phyloP scores from a whole-genome alignment of 23 tunicate species.

The Diplosoma virens region DNA sequence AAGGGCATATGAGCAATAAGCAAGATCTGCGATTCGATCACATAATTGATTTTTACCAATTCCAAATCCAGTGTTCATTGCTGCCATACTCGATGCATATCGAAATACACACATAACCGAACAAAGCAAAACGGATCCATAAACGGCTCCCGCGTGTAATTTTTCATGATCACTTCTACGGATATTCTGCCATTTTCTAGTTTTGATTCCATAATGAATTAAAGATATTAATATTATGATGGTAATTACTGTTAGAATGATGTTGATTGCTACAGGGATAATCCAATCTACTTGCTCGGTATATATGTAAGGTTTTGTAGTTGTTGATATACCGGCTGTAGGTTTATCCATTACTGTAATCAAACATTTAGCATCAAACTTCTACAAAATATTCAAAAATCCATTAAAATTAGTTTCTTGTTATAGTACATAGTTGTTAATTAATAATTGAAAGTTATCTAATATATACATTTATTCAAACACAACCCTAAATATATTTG shows the following conservation, averaged over 20 bases:
- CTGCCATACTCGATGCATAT: background rate
- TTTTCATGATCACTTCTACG: background rate
- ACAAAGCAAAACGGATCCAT: slow-evolving; percentile 33
- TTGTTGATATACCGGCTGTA: no score
- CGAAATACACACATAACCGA: slow-evolving; percentile 33
- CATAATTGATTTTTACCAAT: slow-evolving; percentile 6
- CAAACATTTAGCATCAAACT: no score
- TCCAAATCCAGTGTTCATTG: slow-evolving; percentile 33
- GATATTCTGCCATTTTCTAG: slow-evolving; percentile 36
- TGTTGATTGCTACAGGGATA: slow-evolving; percentile 21
- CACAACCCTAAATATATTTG: no score
- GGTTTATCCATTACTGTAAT: no score
- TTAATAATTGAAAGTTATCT: no score
- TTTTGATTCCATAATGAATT: slow-evolving; percentile 38
- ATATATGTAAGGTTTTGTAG: no score
- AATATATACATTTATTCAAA: no score
- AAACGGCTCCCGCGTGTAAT: slow-evolving; percentile 11
- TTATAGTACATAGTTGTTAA: no score
- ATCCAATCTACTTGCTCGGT: slow-evolving; percentile 23
- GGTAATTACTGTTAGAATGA: background rate
- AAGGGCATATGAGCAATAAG: slow-evolving; percentile 21
- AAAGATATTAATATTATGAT: slow-evolving; percentile 9
- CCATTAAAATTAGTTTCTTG: no score
- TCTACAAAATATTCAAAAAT: no score
- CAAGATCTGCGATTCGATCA: slow-evolving; percentile 48